phyloP scores from a whole-genome alignment of 2,797 vertebrate species.

The Cuniculus paca region DNA sequence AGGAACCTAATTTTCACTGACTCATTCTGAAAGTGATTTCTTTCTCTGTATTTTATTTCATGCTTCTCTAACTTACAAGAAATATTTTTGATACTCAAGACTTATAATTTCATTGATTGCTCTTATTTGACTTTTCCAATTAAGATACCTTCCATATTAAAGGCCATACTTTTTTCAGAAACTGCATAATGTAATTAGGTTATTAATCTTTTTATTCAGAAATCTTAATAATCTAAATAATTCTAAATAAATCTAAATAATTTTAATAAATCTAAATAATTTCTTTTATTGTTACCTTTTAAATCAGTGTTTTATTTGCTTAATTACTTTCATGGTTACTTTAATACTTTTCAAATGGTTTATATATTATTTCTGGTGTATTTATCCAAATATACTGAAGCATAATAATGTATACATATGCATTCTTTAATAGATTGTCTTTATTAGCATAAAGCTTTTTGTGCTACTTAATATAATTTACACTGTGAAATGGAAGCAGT shows the following conservation, averaged over 20 bases:
- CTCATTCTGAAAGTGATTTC: not conserved
- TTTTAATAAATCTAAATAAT: not conserved
- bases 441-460: slow-evolving; percentile 66
- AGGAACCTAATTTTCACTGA: slow-evolving; percentile 52
- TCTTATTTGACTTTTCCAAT: slow-evolving; percentile 36
- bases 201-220: slow-evolving; percentile 38
- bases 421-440: slow-evolving; percentile 52
- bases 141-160: not conserved
- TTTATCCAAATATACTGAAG: not conserved
- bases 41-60: slow-evolving; percentile 11
- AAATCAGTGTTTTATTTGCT: slow-evolving; percentile 17
- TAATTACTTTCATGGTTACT: slow-evolving; percentile 47
- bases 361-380: not conserved
- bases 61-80: slow-evolving; percentile 50
- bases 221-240: not conserved
- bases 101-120: slow-evolving; percentile 24
- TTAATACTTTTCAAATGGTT: not conserved
- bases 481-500: slow-evolving; percentile 44
- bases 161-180: not conserved
- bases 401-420: not conserved
- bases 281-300: slow-evolving; percentile 48
- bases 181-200: not conserved
- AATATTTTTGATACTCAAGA: slow-evolving; percentile 45
- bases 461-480: slow-evolving; percentile 57
- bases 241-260: not conserved